Evolutionary conservation across 2,888 invertebrate species (phyloP), one percentile per base, ranked within the genome.

Genomic region (Phortica okadai): DNA sequence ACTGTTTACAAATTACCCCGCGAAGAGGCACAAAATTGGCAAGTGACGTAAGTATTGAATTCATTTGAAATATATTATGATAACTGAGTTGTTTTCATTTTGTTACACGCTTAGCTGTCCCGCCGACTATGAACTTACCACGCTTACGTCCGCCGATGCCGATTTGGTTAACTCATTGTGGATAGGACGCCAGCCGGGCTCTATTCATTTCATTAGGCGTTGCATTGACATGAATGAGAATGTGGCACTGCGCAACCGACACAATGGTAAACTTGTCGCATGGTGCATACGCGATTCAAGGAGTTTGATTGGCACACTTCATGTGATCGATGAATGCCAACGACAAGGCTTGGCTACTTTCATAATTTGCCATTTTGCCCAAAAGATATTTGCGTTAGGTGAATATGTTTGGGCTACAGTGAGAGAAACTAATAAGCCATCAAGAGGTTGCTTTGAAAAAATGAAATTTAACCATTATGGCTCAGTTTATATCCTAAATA

Each of bases 161-260:
- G 42, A 73, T 42, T 73, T 76, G 33, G 78, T 78, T 44, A 79
- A 86, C 78, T 76, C 78, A 54, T 56, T 79, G 33, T 86, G 85
- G 85, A 82, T 83, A 59, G 80, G 82, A 77, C 76, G 69, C 42
- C 84, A 84, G 76, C 67, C 77, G 25, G 84, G 82, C n/a, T 83
- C 85, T 5, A 54, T 80, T 42, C 82, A 80, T 73, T 67, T 83
- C 21, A 64, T 86, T 41, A 79, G 77, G 64, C 77, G 84, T 7
- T 44, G 84, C 41, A 83, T 85, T 66, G 75, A 75, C 54, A 78
- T 79, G 77, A 85, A 81, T 78, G 58, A 76, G 8, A 84, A 79
- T 77, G 75, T 85, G 73, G 85, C 83, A 8, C 80, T 81, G 4
- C 85, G 79, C 70, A 77, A 74, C 14, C 76, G 78, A 42, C 78